Conservation (phyloP, 2,797 vertebrate genomes). For the Lindbergichthys nudifrons region DNA sequence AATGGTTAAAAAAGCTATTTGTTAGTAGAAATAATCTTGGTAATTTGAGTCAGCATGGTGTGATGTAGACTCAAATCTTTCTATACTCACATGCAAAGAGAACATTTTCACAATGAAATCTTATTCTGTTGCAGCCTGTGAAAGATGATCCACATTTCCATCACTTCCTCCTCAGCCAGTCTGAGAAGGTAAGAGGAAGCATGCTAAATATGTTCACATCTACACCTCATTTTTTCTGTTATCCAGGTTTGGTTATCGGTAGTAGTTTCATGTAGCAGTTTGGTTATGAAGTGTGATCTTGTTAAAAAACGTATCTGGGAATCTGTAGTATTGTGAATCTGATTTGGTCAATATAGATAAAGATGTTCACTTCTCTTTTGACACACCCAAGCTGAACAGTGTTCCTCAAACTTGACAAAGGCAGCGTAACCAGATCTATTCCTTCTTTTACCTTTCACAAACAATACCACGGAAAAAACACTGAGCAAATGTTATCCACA, state of each 20-base stretch:
- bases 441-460: too few species aligned
- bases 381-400: too few species aligned
- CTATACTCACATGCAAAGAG: conserved; percentile 28
- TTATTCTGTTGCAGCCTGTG: conserved; percentile 89
- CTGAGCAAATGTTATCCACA: too few species aligned
- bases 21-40: not conserved
- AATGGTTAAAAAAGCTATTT: not conserved
- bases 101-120: conserved; percentile 67
- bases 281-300: not conserved
- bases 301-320: not conserved
- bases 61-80: not conserved
- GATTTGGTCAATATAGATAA: too few species aligned
- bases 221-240: not conserved
- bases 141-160: conserved; percentile 98
- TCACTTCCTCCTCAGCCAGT: conserved; percentile 98
- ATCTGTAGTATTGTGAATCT: not conserved
- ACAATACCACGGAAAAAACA: too few species aligned
- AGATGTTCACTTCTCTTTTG: too few species aligned
- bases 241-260: too few species aligned
- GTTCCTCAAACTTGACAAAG: too few species aligned
- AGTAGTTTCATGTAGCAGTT: not conserved
- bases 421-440: too few species aligned
- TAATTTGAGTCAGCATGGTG: not conserved
- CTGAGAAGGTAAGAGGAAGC: conserved; percentile 92
- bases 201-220: not conserved